phyloP scores from a whole-genome alignment of 2,113 vertebrate species.

The Epinephelus lanceolatus region DNA sequence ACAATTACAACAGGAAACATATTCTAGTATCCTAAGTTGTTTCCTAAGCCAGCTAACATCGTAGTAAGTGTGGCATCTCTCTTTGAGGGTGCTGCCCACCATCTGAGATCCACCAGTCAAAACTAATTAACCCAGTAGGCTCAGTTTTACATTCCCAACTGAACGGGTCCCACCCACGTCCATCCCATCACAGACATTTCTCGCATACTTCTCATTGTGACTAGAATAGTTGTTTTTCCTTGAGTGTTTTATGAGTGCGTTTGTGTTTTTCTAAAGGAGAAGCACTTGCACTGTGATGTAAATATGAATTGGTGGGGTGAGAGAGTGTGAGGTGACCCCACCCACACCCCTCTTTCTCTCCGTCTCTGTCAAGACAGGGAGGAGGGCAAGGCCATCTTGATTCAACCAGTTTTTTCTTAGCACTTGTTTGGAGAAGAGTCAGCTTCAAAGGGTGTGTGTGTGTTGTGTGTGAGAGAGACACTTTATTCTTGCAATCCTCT shows the following conservation, averaged over 20 bases:
- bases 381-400: constrained; percentile 1
- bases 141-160: constrained; percentile 52
- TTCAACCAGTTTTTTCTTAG: constrained; percentile 13
- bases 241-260: constrained; percentile 39
- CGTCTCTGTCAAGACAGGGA: not conserved
- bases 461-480: constrained; percentile 1
- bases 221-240: constrained; percentile 57
- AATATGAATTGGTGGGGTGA: constrained; percentile 8
- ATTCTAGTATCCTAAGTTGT: not conserved
- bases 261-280: not conserved
- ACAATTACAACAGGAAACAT: not conserved
- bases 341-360: not conserved
- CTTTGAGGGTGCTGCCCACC: constrained; percentile 11
- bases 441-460: constrained; percentile 30
- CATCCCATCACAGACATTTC: constrained; percentile 66
- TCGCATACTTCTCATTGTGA: constrained; percentile 72
- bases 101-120: constrained; percentile 38
- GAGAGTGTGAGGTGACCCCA: constrained; percentile 13
- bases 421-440: constrained; percentile 60
- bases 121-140: constrained; percentile 46
- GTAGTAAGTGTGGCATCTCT: not conserved
- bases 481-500: constrained; percentile 50
- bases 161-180: constrained; percentile 46
- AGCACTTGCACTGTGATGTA: not conserved
- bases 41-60: not conserved